Conservation (phyloP, 2,797 vertebrate species). For the Silurus aristotelis region DNA sequence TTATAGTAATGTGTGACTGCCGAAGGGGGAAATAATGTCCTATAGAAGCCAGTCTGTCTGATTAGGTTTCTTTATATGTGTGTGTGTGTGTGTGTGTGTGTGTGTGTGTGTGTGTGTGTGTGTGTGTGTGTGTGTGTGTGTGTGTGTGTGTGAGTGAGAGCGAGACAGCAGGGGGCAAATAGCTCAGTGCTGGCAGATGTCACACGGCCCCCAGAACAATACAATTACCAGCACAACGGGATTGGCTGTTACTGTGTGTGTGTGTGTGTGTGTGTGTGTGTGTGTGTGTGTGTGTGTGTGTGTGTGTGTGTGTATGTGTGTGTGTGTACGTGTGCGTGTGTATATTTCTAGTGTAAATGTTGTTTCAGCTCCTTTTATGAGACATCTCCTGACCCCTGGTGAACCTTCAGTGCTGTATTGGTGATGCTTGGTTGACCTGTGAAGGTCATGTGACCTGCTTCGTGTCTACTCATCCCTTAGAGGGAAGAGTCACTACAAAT, state of each 20-base stretch:
- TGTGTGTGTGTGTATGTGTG: neutral
- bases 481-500: constrained; percentile 3
- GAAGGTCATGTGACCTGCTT: constrained; percentile 23
- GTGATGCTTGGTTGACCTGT: neutral
- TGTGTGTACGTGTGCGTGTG: neutral
- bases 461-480: neutral
- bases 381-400: neutral
- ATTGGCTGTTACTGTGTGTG: constrained; percentile 35
- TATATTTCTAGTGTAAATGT: neutral
- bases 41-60: constrained; percentile 2
- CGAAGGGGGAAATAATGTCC: constrained; percentile 33
- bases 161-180: constrained; percentile 68
- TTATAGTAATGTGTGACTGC: constrained; percentile 2
- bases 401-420: neutral
- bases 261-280: constrained; percentile 31
- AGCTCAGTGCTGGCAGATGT: constrained; percentile 70
- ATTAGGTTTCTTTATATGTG: constrained; percentile 46
- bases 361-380: neutral
- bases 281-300: constrained; percentile 5
- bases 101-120: constrained; percentile 58
- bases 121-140: constrained; percentile 63
- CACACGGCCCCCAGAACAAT: constrained; percentile 65
- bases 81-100: constrained; percentile 61
- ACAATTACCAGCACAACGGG: constrained; percentile 59
- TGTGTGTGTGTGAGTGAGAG: constrained; percentile 69